Conservation (phyloP, 2,797 vertebrate genomes). For the Gymnocypris eckloni region DNA sequence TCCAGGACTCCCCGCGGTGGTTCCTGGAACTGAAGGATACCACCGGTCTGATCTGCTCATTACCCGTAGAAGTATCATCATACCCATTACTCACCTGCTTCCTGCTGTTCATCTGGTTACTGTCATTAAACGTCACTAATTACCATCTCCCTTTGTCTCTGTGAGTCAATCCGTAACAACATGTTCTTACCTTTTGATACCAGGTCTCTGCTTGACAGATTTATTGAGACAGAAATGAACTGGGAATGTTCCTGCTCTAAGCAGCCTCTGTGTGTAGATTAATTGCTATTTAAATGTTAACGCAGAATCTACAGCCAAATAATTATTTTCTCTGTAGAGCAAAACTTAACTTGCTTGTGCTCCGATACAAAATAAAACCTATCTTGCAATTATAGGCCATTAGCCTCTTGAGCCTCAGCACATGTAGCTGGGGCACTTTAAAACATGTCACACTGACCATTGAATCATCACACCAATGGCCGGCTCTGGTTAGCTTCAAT, state of each 20-base stretch:
- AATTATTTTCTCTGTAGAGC: neutral
- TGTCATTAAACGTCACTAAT: too few species aligned
- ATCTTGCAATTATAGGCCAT: neutral
- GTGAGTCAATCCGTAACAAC: too few species aligned
- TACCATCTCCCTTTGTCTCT: too few species aligned
- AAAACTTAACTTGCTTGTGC: neutral
- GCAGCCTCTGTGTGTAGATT: neutral
- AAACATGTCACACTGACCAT: neutral
- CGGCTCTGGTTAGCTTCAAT: neutral
- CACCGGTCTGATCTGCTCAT: too few species aligned
- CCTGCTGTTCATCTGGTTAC: too few species aligned
- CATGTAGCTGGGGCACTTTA: neutral
- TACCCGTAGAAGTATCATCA: too few species aligned
- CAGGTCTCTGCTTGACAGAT: neutral
- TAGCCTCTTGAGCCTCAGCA: neutral
- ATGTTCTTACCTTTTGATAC: neutral
- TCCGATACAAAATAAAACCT: neutral
- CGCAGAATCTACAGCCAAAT: neutral
- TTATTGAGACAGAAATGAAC: neutral
- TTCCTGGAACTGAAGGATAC: too few species aligned
- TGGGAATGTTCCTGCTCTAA: neutral
- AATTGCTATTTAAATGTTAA: neutral
- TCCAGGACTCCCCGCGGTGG: too few species aligned
- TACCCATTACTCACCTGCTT: too few species aligned
- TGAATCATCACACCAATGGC: neutral